These are phyloP conservation scores for Athene cunicularia DNA, from an alignment of 2,113 vertebrate species.

Conservation along the genomic window DNA sequence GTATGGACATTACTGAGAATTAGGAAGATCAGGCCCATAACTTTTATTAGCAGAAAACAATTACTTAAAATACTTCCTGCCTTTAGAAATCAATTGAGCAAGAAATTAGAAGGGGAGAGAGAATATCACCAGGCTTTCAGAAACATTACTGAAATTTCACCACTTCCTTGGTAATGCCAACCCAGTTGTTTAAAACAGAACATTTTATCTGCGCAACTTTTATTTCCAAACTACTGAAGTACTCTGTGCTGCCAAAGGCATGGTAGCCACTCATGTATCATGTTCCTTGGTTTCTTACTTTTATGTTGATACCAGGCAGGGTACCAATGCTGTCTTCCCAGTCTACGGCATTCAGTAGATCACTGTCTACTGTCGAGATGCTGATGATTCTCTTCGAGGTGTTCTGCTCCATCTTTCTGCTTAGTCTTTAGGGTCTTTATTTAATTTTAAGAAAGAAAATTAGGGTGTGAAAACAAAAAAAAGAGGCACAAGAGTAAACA, in stretches of 20 bases:
- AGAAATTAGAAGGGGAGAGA: neutral
- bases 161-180: neutral
- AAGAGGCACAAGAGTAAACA: conserved; percentile 17
- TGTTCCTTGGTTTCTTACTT: conserved; percentile 64
- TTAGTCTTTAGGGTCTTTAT: neutral
- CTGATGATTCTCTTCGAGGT: neutral
- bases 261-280: neutral
- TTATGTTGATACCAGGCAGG: conserved; percentile 82
- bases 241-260: neutral
- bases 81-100: neutral
- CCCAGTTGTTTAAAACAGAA: neutral
- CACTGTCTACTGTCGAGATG: conserved; percentile 70
- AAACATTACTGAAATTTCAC: neutral
- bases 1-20: neutral
- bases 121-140: neutral
- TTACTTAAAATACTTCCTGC: neutral
- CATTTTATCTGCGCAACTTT: neutral
- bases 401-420: conserved; percentile 28
- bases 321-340: conserved; percentile 85
- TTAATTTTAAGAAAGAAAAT: conserved; percentile 23
- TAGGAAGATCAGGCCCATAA: neutral
- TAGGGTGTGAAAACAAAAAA: neutral
- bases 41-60: neutral
- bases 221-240: neutral
- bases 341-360: conserved; percentile 80